phyloP scores from a whole-genome alignment of 2,797 vertebrate species.

The Sus cebifrons region DNA sequence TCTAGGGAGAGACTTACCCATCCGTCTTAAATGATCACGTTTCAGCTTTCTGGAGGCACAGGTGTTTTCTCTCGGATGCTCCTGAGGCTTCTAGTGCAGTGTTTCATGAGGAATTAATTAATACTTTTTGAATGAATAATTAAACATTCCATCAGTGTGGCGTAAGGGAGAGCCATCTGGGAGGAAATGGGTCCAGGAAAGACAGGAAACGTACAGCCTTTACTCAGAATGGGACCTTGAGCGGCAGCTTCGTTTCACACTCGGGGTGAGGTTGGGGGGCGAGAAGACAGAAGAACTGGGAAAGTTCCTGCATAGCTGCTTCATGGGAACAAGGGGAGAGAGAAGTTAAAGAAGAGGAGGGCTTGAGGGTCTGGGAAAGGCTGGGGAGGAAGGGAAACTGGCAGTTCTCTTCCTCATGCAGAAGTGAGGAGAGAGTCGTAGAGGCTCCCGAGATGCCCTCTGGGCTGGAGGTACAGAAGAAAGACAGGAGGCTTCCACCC shows the following conservation, averaged over 20 bases:
- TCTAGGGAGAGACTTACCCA: not conserved
- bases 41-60: not conserved
- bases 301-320: not conserved
- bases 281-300: not conserved
- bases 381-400: not conserved
- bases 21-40: not conserved
- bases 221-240: not conserved
- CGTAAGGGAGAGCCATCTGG: not conserved
- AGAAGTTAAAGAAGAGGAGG: not conserved
- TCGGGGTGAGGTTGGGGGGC: not conserved
- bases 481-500: not conserved
- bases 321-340: not conserved
- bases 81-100: not conserved
- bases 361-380: not conserved
- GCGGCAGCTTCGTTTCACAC: not conserved
- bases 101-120: constrained; percentile 16
- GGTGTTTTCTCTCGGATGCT: not conserved
- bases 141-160: not conserved
- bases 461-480: not conserved
- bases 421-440: not conserved
- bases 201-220: not conserved
- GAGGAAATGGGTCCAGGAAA: constrained; percentile 13
- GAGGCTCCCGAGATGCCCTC: not conserved
- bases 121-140: constrained; percentile 38
- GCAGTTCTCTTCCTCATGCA: not conserved